Evolutionary conservation across 2,888 invertebrate species (phyloP).

Genomic region (Creontiades dilutus): DNA sequence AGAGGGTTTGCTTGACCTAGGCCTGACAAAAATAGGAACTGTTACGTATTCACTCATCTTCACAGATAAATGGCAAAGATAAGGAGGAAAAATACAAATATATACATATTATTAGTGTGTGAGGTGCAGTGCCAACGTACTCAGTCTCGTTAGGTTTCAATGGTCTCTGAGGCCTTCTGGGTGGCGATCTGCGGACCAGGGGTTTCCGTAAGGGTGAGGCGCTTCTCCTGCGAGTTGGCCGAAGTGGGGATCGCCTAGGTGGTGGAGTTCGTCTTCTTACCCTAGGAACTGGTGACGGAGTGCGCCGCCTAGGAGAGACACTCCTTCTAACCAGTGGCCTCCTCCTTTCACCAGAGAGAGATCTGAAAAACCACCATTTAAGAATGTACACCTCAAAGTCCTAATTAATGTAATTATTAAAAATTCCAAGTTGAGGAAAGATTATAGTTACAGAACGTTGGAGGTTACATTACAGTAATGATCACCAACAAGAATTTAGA

Average conservation of each 20-base stretch:
- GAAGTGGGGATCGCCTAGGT: slow-evolving; percentile 3
- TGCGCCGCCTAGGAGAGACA: slow-evolving; percentile 61
- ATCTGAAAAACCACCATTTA: slow-evolving; percentile 37
- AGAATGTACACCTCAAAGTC: background rate
- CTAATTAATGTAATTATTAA: no score
- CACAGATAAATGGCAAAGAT: no score
- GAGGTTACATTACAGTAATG: no score
- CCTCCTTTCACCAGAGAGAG: slow-evolving; percentile 46
- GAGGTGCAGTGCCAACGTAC: background rate
- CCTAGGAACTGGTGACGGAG: slow-evolving; percentile 66
- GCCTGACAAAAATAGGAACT: background rate
- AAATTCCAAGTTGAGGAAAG: no score
- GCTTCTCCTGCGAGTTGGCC: slow-evolving; percentile 59
- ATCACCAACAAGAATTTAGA: no score
- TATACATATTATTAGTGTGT: background rate
- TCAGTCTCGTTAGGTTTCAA: slow-evolving; percentile 17
- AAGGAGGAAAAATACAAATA: no score
- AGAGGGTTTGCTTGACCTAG: background rate
- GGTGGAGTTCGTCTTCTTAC: slow-evolving; percentile 33
- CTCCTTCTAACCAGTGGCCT: slow-evolving; percentile 29
- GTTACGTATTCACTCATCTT: no score
- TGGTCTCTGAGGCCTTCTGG: slow-evolving; percentile 24
- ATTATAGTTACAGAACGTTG: no score
- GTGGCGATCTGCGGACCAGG: slow-evolving; percentile 18
- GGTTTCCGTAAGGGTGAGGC: slow-evolving; percentile 41